A percentile compares a stretch with the other conserved stretches of the same genome.
Conservation (phyloP, 2,113 vertebrate species). For the Urocolius indicus region DNA sequence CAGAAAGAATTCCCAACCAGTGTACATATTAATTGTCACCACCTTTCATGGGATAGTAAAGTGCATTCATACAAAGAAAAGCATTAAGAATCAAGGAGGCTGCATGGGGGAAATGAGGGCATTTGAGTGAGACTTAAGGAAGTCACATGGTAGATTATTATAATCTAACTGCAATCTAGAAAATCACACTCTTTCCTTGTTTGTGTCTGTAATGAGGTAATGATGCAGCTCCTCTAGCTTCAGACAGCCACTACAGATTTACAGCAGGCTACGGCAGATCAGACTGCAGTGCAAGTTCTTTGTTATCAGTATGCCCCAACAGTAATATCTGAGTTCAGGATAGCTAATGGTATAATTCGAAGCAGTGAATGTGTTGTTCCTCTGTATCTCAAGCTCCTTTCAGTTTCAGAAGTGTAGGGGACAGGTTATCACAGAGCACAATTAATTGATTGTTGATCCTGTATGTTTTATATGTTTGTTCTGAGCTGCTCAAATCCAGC, state of each 20-base stretch:
- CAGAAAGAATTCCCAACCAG: slow-evolving; percentile 51
- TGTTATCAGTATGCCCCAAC: not conserved
- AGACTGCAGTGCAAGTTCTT: not conserved
- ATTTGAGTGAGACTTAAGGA: slow-evolving; percentile 18
- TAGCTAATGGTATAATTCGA: not conserved
- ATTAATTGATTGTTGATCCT: not conserved
- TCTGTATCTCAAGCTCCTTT: not conserved
- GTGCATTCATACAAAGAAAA: slow-evolving; percentile 8
- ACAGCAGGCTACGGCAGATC: not conserved
- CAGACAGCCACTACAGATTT: not conserved
- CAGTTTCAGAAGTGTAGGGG: not conserved
- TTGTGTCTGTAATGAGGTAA: slow-evolving; percentile 21
- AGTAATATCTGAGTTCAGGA: not conserved
- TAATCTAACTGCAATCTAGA: slow-evolving; percentile 10
- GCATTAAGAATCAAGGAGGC: not conserved
- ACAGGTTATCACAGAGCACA: not conserved
- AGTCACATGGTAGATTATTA: not conserved
- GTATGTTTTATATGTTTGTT: not conserved
- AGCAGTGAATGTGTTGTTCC: not conserved
- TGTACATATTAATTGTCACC: slow-evolving; percentile 44
- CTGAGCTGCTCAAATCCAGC: not conserved
- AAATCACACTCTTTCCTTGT: not conserved
- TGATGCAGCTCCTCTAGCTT: slow-evolving; percentile 4
- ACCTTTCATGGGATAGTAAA: slow-evolving; percentile 23
- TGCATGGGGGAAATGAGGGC: not conserved